Percentiles rank a stretch among this genome's conserved stretches.
Conservation (phyloP, 2,888 invertebrate genomes). For the Apocheima hispidaria region DNA sequence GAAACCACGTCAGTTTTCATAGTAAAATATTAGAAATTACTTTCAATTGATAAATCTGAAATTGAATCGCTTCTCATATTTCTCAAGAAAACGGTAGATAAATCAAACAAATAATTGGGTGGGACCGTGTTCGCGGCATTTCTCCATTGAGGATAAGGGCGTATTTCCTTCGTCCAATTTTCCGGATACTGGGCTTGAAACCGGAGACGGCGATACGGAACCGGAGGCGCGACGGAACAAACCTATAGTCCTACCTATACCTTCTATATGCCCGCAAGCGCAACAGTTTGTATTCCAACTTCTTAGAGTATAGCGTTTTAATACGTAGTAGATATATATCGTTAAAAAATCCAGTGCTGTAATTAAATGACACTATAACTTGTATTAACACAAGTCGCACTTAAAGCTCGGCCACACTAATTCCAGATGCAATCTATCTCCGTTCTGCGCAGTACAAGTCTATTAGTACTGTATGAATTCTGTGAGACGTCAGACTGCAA, state of each 20-base stretch:
- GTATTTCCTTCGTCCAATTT: constrained; percentile 58
- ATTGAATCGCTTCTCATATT: constrained; percentile 19
- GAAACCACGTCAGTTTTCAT: too few relatives aligned
- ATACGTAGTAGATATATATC: neutral
- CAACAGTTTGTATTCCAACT: constrained; percentile 10
- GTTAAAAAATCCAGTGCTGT: neutral
- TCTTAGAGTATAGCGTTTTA: neutral
- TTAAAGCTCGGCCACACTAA: too few relatives aligned
- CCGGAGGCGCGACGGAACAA: neutral
- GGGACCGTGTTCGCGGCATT: constrained; percentile 43
- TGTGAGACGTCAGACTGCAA: too few relatives aligned
- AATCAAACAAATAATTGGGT: constrained; percentile 46
- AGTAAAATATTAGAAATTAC: neutral
- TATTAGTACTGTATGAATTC: too few relatives aligned
- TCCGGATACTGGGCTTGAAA: constrained; percentile 45
- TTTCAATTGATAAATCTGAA: constrained; percentile 29
- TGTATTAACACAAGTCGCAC: too few relatives aligned
- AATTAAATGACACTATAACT: neutral
- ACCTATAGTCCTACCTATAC: too few relatives aligned
- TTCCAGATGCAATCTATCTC: too few relatives aligned
- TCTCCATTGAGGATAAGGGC: constrained; percentile 49
- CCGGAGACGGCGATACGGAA: constrained; percentile 8
- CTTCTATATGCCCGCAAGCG: neutral
- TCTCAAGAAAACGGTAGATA: constrained; percentile 37
- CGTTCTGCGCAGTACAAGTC: too few relatives aligned